phyloP scores from a whole-genome alignment of 2,888 invertebrate species.

The Rhamphomyia laevipes region DNA sequence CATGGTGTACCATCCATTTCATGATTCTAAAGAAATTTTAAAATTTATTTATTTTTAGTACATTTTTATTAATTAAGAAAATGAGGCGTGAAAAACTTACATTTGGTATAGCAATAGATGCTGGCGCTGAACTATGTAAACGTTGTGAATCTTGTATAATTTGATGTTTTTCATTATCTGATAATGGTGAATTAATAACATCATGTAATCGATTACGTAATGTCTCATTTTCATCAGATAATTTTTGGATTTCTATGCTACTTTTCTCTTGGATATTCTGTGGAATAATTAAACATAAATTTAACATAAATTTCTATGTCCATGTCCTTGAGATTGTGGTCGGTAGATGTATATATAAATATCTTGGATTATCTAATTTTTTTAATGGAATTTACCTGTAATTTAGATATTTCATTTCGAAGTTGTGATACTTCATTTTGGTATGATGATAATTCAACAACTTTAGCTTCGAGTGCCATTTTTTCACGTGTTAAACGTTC shows the following conservation, averaged over 20 bases:
- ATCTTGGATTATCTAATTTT: too few relatives aligned
- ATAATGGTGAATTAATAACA: constrained; percentile 68
- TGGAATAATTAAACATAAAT: too few relatives aligned
- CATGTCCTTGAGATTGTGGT: too few relatives aligned
- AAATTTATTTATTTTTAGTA: neutral
- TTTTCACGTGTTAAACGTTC: constrained; percentile 54
- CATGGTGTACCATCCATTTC: constrained; percentile 53
- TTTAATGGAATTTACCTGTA: constrained; percentile 62
- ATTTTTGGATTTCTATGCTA: constrained; percentile 40
- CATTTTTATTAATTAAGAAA: too few relatives aligned
- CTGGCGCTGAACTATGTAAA: constrained; percentile 68
- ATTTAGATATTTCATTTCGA: constrained; percentile 53
- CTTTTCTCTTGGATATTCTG: constrained; percentile 35
- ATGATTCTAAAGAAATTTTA: constrained; percentile 23
- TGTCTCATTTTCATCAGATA: constrained; percentile 65
- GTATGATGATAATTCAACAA: constrained; percentile 50
- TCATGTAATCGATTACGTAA: constrained; percentile 63
- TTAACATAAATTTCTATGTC: too few relatives aligned
- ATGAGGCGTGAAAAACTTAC: constrained; percentile 21
- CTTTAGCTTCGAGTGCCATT: constrained; percentile 47
- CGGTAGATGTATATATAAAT: too few relatives aligned
- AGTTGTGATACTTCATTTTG: constrained; percentile 55
- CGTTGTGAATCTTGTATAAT: constrained; percentile 57
- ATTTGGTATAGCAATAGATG: constrained; percentile 52
- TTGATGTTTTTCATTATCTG: constrained; percentile 73